Conservation (phyloP, 2,113 vertebrate species). For the Pithys albifrons region DNA sequence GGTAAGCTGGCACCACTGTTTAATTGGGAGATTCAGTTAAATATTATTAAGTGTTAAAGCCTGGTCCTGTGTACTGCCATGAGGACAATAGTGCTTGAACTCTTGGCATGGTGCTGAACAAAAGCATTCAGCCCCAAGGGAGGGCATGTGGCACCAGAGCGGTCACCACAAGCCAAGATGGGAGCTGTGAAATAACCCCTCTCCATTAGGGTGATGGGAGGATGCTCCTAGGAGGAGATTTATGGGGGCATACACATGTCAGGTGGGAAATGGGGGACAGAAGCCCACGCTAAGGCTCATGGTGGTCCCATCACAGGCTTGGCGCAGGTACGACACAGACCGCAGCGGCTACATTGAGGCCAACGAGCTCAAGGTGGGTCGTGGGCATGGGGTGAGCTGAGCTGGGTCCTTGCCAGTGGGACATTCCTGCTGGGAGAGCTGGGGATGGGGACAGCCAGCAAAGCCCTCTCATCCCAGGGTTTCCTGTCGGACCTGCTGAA, state of each 20-base stretch:
- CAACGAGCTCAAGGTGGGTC: constrained; percentile 93
- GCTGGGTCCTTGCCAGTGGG: not conserved
- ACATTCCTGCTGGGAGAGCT: fast-evolving
- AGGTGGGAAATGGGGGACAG: not conserved
- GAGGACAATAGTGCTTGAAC: not conserved
- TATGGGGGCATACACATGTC: fast-evolving
- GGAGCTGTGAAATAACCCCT: not conserved
- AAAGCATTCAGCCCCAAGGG: not conserved
- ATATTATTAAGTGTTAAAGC: constrained; percentile 21
- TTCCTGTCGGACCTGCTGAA: constrained; percentile 95
- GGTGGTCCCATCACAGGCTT: constrained; percentile 77
- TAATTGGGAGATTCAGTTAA: not conserved
- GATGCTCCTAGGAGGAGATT: fast-evolving
- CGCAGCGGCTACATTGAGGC: constrained; percentile 97
- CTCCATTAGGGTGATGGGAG: not conserved
- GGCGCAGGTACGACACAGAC: constrained; percentile 93
- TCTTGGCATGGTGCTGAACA: not conserved
- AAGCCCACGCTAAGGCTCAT: fast-evolving
- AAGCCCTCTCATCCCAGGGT: constrained; percentile 72
- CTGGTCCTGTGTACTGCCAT: not conserved
- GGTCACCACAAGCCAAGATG: not conserved
- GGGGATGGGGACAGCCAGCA: not conserved
- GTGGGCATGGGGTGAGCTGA: not conserved
- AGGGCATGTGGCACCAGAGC: not conserved
- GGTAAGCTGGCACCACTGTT: not conserved